Evolutionary conservation across 2,888 invertebrate genomes (phyloP).

Genomic region (Sclerodermus sp.): DNA sequence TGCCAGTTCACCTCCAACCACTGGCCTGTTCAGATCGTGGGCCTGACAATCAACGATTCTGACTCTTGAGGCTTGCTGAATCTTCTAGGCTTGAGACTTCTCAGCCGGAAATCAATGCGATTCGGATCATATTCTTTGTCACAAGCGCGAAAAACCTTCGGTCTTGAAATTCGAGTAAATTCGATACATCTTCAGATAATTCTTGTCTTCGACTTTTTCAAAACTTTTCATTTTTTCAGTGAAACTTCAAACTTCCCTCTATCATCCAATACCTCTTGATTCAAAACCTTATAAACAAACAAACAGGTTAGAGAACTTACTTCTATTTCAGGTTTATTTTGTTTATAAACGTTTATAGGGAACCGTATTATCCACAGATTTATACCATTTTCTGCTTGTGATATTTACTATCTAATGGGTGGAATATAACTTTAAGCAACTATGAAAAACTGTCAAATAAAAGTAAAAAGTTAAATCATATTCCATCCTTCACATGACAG

Average conservation of each 20-base stretch:
- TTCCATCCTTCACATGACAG: slow-evolving; percentile 53
- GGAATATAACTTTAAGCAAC: slow-evolving; percentile 43
- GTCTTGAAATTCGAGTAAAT: slow-evolving; percentile 52
- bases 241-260: slow-evolving; percentile 59
- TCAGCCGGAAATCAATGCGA: slow-evolving; percentile 48
- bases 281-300: slow-evolving; percentile 83
- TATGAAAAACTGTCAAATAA: slow-evolving; percentile 12
- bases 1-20: slow-evolving; percentile 41
- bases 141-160: slow-evolving; percentile 54
- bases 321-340: slow-evolving; percentile 39
- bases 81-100: slow-evolving; percentile 51
- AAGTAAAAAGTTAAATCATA: slow-evolving; percentile 30
- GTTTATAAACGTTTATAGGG: slow-evolving; percentile 34
- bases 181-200: slow-evolving; percentile 52
- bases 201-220: slow-evolving; percentile 54
- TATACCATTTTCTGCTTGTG: slow-evolving; percentile 23
- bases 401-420: slow-evolving; percentile 31
- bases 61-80: slow-evolving; percentile 35
- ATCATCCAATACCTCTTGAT: slow-evolving; percentile 82
- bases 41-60: slow-evolving; percentile 42
- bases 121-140: slow-evolving; percentile 58
- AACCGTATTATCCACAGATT: slow-evolving; percentile 34
- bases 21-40: slow-evolving; percentile 43
- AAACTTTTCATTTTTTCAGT: slow-evolving; percentile 53
- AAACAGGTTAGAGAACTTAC: slow-evolving; percentile 61